Conservation (phyloP, 1,140 invertebrate species). For the Penaeus vannamei region DNA sequence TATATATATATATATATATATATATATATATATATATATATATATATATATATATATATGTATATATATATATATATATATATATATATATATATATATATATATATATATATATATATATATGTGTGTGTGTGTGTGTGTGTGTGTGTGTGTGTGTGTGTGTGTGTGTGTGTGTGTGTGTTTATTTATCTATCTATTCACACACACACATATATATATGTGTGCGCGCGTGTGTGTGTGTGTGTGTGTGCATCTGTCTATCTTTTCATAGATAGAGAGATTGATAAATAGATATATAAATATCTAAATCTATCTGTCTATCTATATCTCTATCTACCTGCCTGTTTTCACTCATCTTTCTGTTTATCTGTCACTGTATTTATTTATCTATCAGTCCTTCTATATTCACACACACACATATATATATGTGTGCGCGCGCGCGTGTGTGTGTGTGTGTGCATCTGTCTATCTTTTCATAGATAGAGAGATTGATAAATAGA, state of each 20-base stretch:
- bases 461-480: background rate
- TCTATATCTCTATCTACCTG: background rate
- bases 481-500: background rate
- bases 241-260: background rate
- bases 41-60: background rate
- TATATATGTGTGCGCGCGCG: background rate
- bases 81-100: constrained; percentile 18
- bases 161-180: background rate
- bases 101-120: background rate
- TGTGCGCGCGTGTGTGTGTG: background rate
- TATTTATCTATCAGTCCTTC: background rate
- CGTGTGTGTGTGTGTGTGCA: background rate
- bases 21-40: constrained; percentile 24
- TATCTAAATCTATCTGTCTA: background rate
- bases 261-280: background rate
- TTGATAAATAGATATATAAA: background rate
- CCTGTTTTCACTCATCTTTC: too few species aligned
- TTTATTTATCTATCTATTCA: background rate
- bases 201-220: background rate
- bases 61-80: constrained; percentile 28
- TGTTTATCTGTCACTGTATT: too few species aligned
- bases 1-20: constrained; percentile 19
- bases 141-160: background rate
- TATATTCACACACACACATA: background rate
- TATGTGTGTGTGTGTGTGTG: background rate